Conservation (phyloP, 2,888 invertebrate species). For the Pammene aurita region DNA sequence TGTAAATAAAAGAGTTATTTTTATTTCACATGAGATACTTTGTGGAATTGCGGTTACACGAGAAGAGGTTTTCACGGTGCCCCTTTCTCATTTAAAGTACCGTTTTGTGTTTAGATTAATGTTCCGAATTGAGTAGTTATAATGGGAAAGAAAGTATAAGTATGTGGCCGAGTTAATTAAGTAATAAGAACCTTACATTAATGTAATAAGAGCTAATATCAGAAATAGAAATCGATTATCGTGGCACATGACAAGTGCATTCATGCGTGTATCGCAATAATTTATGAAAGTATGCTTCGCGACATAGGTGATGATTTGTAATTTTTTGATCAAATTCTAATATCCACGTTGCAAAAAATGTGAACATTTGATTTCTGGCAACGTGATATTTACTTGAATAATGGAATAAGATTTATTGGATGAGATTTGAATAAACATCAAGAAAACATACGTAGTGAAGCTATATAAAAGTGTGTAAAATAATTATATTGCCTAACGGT, state of each 20-base stretch:
- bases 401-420: no score
- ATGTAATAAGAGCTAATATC: slow-evolving; percentile 7
- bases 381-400: no score
- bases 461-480: no score
- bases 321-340: no score
- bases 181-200: background rate
- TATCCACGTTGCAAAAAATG: no score
- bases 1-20: slow-evolving; percentile 14
- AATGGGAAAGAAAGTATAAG: slow-evolving; percentile 10
- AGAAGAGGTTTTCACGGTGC: background rate
- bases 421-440: no score
- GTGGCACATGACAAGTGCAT: background rate
- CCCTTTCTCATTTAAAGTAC: slow-evolving; percentile 26
- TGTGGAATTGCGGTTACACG: slow-evolving; percentile 6
- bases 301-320: no score
- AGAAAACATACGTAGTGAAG: no score
- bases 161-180: background rate
- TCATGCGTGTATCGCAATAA: slow-evolving; percentile 15
- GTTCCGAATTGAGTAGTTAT: slow-evolving; percentile 15
- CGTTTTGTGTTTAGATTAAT: slow-evolving; percentile 24
- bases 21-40: slow-evolving; percentile 8
- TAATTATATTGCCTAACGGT: no score
- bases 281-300: background rate
- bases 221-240: background rate
- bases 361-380: no score